These are phyloP conservation scores for Tholera decimalis DNA, from an alignment of 2,888 invertebrate genomes.

Conservation along the genomic window DNA sequence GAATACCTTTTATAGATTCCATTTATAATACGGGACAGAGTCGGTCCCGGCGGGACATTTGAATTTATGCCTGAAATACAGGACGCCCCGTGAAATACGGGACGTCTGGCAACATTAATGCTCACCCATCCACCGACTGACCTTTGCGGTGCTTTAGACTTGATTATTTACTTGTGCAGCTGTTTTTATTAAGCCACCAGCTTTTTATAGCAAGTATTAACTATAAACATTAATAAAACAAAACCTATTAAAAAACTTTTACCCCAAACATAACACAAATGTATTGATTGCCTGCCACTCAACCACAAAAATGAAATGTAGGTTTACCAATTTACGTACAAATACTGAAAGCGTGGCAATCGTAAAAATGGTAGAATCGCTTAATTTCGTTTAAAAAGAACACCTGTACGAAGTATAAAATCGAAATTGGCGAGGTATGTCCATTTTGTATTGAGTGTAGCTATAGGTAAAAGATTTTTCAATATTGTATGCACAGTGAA, in stretches of 20 bases:
- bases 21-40: too few relatives aligned
- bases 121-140: too few relatives aligned
- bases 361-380: slow-evolving; percentile 54
- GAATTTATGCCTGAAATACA: too few relatives aligned
- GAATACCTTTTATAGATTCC: too few relatives aligned
- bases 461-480: too few relatives aligned
- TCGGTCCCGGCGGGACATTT: too few relatives aligned
- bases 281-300: slow-evolving; percentile 38
- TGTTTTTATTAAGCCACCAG: too few relatives aligned
- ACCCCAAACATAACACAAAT: slow-evolving; percentile 13
- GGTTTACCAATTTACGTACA: slow-evolving; percentile 54
- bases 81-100: too few relatives aligned
- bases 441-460: slow-evolving; percentile 15
- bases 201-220: too few relatives aligned
- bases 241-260: slow-evolving; percentile 1
- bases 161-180: too few relatives aligned
- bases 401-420: slow-evolving; percentile 57
- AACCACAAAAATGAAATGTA: slow-evolving; percentile 39
- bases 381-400: slow-evolving; percentile 60
- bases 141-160: too few relatives aligned
- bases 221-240: too few relatives aligned
- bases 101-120: neutral
- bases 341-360: slow-evolving; percentile 26
- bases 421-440: slow-evolving; percentile 29
- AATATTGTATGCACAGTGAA: slow-evolving; percentile 29